phyloP scores from a whole-genome alignment of 2,113 vertebrate genomes.

The Malurus melanocephalus region DNA sequence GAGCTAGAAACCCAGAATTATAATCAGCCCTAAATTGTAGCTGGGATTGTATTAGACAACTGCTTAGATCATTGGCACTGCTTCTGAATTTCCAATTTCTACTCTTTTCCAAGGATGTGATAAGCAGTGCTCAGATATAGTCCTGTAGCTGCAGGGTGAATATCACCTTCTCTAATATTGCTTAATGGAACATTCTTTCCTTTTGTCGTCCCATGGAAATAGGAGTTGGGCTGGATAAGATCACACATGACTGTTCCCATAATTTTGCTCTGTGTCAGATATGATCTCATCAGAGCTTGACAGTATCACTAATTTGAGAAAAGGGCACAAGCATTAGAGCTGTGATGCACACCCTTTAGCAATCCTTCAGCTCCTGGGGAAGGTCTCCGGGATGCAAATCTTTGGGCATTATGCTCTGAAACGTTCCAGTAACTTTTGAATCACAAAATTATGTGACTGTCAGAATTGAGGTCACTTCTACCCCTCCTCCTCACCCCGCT shows the following conservation, averaged over 20 bases:
- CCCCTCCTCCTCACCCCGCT: not conserved
- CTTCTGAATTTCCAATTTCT: constrained; percentile 14
- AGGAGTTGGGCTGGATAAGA: constrained; percentile 5
- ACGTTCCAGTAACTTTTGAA: constrained; percentile 39
- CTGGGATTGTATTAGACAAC: not conserved
- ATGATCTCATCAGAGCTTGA: constrained; percentile 34
- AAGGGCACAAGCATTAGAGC: constrained; percentile 33
- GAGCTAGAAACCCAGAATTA: constrained; percentile 30
- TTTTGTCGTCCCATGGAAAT: not conserved
- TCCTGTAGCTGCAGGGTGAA: not conserved
- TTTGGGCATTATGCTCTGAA: constrained; percentile 28
- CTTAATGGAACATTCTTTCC: constrained; percentile 31
- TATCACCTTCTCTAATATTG: constrained; percentile 16
- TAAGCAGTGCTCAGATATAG: not conserved
- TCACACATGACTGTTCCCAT: constrained; percentile 20
- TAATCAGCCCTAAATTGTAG: constrained; percentile 24
- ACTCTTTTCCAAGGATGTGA: not conserved
- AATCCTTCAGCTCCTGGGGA: not conserved
- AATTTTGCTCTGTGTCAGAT: constrained; percentile 37
- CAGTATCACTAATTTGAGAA: constrained; percentile 33
- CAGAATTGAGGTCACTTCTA: constrained; percentile 1
- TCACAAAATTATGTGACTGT: constrained; percentile 17
- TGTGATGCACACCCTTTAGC: not conserved
- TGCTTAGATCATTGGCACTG: not conserved
- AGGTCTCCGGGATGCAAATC: constrained; percentile 42